phyloP scores from a whole-genome alignment of 2,888 invertebrate genomes.

The Ectropis crepuscularia region DNA sequence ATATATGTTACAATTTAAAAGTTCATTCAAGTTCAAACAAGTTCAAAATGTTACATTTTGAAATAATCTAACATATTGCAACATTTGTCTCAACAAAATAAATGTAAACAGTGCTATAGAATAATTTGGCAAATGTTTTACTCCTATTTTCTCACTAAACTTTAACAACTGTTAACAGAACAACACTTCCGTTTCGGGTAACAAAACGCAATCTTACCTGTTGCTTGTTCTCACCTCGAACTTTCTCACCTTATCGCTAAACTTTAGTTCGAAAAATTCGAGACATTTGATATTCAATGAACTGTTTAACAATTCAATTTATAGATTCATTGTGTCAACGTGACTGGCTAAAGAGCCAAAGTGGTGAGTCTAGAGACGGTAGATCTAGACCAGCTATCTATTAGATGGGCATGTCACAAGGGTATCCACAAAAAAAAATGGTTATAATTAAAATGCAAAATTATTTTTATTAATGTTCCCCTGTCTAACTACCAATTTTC shows the following conservation, averaged over 20 bases:
- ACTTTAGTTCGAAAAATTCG: slow-evolving; percentile 43
- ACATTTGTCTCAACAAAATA: too few relatives aligned
- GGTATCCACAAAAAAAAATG: slow-evolving; percentile 20
- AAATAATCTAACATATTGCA: too few relatives aligned
- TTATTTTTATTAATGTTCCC: too few relatives aligned
- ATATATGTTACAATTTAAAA: too few relatives aligned
- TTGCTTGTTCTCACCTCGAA: slow-evolving; percentile 33
- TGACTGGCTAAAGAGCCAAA: slow-evolving; percentile 83
- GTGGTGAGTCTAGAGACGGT: slow-evolving; percentile 82
- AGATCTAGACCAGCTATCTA: slow-evolving; percentile 67
- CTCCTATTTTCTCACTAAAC: slow-evolving; percentile 11
- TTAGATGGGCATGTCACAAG: slow-evolving; percentile 25
- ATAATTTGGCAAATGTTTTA: not conserved
- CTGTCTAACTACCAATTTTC: too few relatives aligned
- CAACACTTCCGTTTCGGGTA: slow-evolving; percentile 41
- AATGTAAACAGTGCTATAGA: too few relatives aligned
- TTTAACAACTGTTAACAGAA: slow-evolving; percentile 36
- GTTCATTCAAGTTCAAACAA: too few relatives aligned
- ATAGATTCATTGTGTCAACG: slow-evolving; percentile 83
- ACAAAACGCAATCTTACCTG: slow-evolving; percentile 34
- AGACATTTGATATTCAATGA: slow-evolving; percentile 40
- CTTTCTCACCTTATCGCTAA: slow-evolving; percentile 29
- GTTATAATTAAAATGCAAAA: not conserved
- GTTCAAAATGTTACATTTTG: too few relatives aligned
- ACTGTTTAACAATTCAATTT: slow-evolving; percentile 60